These are phyloP conservation scores for Malurus leucopterus DNA, from an alignment of 2,797 vertebrate genomes.

Conservation along the genomic window DNA sequence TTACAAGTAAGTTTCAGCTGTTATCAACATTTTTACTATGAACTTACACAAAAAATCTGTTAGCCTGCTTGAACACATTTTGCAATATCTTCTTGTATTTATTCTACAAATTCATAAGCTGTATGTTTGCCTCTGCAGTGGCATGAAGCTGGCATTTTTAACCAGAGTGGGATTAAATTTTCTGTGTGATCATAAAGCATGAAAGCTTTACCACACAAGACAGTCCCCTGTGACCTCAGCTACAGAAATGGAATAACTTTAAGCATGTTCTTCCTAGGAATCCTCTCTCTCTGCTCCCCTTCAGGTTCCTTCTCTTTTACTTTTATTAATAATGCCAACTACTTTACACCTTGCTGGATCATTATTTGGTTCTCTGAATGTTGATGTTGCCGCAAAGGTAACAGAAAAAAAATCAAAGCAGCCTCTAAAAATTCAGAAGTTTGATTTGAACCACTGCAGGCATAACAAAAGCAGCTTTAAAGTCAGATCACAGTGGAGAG, in stretches of 20 bases:
- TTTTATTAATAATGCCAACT: slow-evolving; percentile 13
- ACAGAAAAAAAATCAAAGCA: neutral
- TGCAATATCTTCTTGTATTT: slow-evolving; percentile 32
- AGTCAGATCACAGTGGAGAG: neutral
- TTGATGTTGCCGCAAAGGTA: neutral
- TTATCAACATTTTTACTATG: slow-evolving; percentile 42
- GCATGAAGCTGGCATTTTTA: slow-evolving; percentile 64
- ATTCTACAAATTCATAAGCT: slow-evolving; percentile 25
- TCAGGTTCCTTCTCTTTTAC: neutral
- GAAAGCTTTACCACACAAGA: slow-evolving; percentile 63
- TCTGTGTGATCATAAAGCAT: slow-evolving; percentile 63
- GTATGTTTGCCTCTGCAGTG: slow-evolving; percentile 38
- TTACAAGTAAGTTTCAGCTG: slow-evolving; percentile 5
- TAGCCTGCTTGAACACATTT: slow-evolving; percentile 9
- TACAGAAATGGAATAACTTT: slow-evolving; percentile 52
- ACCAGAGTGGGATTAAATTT: slow-evolving; percentile 68
- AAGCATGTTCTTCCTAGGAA: slow-evolving; percentile 44
- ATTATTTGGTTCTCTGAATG: neutral
- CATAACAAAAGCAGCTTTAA: neutral
- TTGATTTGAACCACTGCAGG: neutral
- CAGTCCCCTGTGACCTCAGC: slow-evolving; percentile 51
- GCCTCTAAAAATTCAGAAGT: neutral
- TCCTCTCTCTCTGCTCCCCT: neutral
- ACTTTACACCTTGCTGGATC: neutral
- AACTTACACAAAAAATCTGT: slow-evolving; percentile 1